Evolutionary conservation across 2,797 vertebrate species (phyloP).

Genomic region (Centroberyx gerrardi): DNA sequence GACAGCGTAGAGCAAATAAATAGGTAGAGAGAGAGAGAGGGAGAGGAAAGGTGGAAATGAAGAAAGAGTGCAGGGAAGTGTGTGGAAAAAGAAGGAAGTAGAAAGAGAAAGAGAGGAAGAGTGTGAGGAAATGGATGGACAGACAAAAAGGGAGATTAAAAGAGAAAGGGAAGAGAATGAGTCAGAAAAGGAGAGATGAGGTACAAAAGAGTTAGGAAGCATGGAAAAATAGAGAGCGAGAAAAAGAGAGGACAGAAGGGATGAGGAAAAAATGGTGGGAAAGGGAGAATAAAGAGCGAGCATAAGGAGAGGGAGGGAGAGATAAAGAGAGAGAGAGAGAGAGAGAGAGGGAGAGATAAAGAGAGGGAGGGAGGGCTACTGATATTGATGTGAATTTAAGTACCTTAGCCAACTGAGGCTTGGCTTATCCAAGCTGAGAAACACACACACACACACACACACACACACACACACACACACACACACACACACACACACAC

Average conservation of each 20-base stretch:
- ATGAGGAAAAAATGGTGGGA: neutral
- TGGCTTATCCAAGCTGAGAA: slow-evolving; percentile 18
- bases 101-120: neutral
- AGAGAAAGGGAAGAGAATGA: neutral
- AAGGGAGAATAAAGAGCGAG: too few relatives aligned
- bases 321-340: too few relatives aligned
- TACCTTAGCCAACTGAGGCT: slow-evolving; percentile 29
- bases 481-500: slow-evolving; percentile 2
- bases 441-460: slow-evolving; percentile 15
- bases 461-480: slow-evolving; percentile 11
- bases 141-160: slow-evolving; percentile 6
- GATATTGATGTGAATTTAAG: slow-evolving; percentile 58
- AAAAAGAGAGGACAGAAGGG: neutral
- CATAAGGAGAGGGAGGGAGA: neutral
- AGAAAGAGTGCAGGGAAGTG: too few relatives aligned
- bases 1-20: neutral
- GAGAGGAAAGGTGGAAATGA: slow-evolving; percentile 13
- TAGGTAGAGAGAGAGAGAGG: slow-evolving; percentile 20
- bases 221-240: neutral
- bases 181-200: neutral
- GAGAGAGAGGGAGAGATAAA: neutral
- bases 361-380: neutral
- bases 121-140: neutral
- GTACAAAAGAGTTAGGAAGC: slow-evolving; percentile 6
- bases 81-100: neutral